A percentile compares a stretch with the other conserved stretches of the same genome.
Conservation (phyloP, 2,888 invertebrate species). For the Diaperis boleti region DNA sequence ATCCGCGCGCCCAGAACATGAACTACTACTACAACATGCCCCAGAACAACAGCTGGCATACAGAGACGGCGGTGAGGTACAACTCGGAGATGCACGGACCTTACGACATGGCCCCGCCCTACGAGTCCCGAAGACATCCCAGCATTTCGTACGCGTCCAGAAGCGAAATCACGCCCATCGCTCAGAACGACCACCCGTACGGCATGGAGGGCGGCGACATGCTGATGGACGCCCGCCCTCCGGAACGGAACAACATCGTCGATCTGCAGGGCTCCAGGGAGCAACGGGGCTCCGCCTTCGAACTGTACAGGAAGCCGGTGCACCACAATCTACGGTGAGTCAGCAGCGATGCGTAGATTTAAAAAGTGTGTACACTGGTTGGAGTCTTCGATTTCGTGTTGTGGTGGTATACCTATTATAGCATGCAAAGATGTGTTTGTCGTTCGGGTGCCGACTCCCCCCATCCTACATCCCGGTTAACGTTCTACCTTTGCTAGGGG, state of each 20-base stretch:
- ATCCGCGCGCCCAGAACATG: conserved; percentile 58
- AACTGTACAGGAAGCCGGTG: conserved; percentile 91
- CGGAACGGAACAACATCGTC: conserved; percentile 62
- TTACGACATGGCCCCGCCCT: conserved; percentile 64
- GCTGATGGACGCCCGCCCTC: conserved; percentile 55
- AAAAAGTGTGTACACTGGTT: conserved; percentile 62
- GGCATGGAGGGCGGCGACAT: conserved; percentile 54
- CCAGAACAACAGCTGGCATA: conserved; percentile 53
- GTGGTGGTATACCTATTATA: conserved; percentile 58
- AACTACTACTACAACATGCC: conserved; percentile 65
- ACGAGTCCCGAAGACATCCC: conserved; percentile 63
- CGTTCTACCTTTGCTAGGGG: too few relatives aligned
- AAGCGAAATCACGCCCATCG: conserved; percentile 64
- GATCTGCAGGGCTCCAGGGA: conserved; percentile 88
- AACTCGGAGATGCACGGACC: conserved; percentile 58
- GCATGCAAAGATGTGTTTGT: too few relatives aligned
- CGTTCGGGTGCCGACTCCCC: too few relatives aligned
- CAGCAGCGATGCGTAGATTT: background rate
- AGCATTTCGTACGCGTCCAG: conserved; percentile 65
- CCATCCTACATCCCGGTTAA: too few relatives aligned
- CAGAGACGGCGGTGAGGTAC: conserved; percentile 56
- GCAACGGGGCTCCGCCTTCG: conserved; percentile 94
- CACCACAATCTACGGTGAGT: conserved; percentile 83
- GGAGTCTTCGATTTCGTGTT: conserved; percentile 25
- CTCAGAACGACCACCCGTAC: conserved; percentile 57